Evolutionary conservation across 35 echinoderm and acorn worm species (phyloP).

Genomic region (Chiridota heheva): DNA sequence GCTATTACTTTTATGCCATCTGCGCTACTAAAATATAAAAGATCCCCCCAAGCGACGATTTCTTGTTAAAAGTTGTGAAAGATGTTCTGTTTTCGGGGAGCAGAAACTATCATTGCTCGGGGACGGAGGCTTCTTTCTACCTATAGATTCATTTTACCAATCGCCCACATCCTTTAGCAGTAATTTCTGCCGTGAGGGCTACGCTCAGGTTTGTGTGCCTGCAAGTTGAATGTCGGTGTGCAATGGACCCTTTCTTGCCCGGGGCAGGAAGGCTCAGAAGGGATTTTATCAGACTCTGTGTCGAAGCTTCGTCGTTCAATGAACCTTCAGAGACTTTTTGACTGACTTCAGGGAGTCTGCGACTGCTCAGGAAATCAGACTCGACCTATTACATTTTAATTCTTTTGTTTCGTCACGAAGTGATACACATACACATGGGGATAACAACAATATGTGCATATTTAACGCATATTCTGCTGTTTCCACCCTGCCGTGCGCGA

Average conservation of each 20-base stretch:
- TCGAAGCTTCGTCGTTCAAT: conserved; percentile 44
- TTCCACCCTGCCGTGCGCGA: too few relatives aligned
- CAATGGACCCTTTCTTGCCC: conserved; percentile 29
- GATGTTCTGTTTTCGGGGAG: conserved; percentile 47
- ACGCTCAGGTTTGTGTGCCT: conserved; percentile 20
- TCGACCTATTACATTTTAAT: too few relatives aligned
- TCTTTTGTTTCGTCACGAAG: too few relatives aligned
- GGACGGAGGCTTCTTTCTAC: conserved; percentile 2
- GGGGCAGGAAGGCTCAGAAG: conserved; percentile 2
- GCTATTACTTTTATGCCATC: conserved; percentile 24
- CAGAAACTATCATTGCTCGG: conserved; percentile 8
- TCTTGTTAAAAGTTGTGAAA: conserved; percentile 47
- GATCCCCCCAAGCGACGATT: conserved; percentile 19
- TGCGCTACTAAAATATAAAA: conserved; percentile 47
- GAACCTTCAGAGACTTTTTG: conserved; percentile 5
- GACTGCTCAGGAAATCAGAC: too few relatives aligned
- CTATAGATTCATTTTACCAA: not conserved
- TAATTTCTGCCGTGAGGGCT: conserved; percentile 10
- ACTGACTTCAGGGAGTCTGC: too few relatives aligned
- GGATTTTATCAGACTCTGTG: not conserved
- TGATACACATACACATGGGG: too few relatives aligned
- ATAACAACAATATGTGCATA: too few relatives aligned
- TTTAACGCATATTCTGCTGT: too few relatives aligned
- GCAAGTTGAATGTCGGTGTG: conserved; percentile 33
- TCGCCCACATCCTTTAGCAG: conserved; percentile 39